Percentiles rank a stretch among this genome's conserved stretches.
Conservation (phyloP, 2,113 vertebrate genomes). For the Tragelaphus imberbis region DNA sequence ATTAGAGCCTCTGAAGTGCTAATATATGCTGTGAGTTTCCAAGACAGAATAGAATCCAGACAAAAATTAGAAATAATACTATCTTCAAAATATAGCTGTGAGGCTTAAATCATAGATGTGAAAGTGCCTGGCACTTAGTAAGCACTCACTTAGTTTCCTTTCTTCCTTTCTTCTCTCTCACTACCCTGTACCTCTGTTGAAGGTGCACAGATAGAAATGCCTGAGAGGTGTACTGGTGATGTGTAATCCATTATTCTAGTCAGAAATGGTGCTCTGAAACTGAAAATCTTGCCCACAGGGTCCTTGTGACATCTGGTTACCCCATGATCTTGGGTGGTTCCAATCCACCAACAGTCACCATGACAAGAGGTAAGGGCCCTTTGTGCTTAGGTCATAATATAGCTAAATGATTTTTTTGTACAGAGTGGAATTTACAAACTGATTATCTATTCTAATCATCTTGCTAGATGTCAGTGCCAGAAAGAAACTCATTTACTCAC, state of each 20-base stretch:
- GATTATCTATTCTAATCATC: not conserved
- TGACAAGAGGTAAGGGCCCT: not conserved
- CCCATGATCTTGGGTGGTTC: not conserved
- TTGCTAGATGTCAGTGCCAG: not conserved
- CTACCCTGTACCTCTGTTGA: not conserved
- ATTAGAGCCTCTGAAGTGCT: not conserved
- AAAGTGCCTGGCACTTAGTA: not conserved
- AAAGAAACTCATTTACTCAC: not conserved
- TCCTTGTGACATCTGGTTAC: not conserved
- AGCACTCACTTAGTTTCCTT: not conserved
- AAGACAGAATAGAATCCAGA: not conserved
- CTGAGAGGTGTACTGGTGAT: not conserved
- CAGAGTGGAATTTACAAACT: not conserved
- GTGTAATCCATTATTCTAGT: not conserved
- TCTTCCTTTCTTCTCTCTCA: not conserved
- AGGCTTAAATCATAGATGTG: not conserved
- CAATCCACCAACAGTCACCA: not conserved
- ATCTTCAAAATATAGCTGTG: not conserved
- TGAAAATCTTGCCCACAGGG: not conserved
- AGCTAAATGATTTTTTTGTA: not conserved
- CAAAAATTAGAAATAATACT: not conserved
- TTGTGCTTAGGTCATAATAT: not conserved
- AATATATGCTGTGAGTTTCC: not conserved
- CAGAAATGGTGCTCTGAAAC: not conserved
- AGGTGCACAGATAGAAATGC: not conserved